These are phyloP conservation scores for Noctua fimbriata DNA, from an alignment of 2,888 invertebrate species.

Conservation along the genomic window DNA sequence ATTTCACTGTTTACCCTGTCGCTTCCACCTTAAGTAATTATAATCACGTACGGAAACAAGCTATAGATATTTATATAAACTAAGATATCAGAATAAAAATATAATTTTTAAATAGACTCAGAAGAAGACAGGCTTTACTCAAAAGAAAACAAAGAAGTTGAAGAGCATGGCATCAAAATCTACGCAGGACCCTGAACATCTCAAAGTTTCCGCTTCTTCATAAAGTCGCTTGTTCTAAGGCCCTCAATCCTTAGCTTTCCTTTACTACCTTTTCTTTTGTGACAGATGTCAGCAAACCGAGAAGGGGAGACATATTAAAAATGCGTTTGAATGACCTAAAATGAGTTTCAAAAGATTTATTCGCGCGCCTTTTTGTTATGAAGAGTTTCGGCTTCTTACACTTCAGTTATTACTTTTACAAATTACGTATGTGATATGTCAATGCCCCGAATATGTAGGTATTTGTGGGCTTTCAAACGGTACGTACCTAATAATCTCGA, in stretches of 20 bases:
- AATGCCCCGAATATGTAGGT: not conserved
- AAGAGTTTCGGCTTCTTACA: conserved; percentile 52
- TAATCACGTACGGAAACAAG: not conserved
- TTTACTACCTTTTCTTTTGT: conserved; percentile 78
- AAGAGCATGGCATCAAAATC: not conserved
- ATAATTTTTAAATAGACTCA: not conserved
- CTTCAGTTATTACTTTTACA: conserved; percentile 58
- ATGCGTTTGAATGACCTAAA: conserved; percentile 81
- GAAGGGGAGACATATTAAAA: conserved; percentile 81
- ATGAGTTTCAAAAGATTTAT: conserved; percentile 68
- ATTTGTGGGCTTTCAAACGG: conserved; percentile 1
- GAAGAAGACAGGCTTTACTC: not conserved
- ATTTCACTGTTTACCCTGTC: too few species aligned
- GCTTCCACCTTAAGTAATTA: too few species aligned
- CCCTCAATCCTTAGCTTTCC: conserved; percentile 67
- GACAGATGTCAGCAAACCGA: conserved; percentile 80
- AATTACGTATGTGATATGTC: conserved; percentile 35
- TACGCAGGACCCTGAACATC: not conserved
- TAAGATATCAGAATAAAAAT: not conserved
- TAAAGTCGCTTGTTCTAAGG: conserved; percentile 60
- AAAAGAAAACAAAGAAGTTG: conserved; percentile 4
- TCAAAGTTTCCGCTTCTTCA: conserved; percentile 17
- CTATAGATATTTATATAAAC: too few species aligned
- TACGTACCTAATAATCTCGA: not conserved
- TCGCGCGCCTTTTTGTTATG: conserved; percentile 57